A percentile compares a stretch with the other conserved stretches of the same genome.
Evolutionary conservation across 2,113 vertebrate genomes (phyloP).

Genomic region (Salvelinus sp.): DNA sequence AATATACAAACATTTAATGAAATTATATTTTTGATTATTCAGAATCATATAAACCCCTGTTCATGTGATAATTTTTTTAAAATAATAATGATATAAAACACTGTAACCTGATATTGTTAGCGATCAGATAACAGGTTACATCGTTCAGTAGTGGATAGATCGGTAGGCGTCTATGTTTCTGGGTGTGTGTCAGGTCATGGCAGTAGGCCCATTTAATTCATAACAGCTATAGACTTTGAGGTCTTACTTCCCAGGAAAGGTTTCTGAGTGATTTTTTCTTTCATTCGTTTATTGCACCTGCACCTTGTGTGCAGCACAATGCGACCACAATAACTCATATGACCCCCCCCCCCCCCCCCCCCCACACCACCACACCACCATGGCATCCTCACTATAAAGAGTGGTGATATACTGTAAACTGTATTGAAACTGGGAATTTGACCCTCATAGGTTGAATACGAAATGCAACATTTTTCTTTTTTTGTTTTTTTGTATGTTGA

Average conservation of each 20-base stretch:
- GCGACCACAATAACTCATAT: constrained; percentile 6
- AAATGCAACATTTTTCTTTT: too few species aligned
- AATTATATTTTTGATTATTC: neutral
- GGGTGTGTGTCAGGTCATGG: neutral
- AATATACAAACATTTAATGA: neutral
- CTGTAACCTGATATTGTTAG: neutral
- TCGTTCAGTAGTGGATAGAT: neutral
- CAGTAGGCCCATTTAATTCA: constrained; percentile 2
- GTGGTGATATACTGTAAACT: neutral
- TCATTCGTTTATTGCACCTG: constrained; percentile 29
- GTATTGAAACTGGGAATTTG: neutral
- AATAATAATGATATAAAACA: neutral
- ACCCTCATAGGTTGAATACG: neutral
- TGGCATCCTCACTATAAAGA: neutral
- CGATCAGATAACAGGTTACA: neutral
- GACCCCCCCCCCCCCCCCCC: neutral
- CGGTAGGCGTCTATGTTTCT: constrained; percentile 5
- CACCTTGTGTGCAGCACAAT: constrained; percentile 10
- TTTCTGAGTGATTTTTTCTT: constrained; percentile 27
- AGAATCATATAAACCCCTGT: too few species aligned
- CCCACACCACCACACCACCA: neutral
- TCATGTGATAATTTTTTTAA: too few species aligned
- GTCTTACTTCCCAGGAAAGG: neutral
- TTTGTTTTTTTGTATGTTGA: too few species aligned
- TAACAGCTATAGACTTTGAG: constrained; percentile 5